phyloP scores from a whole-genome alignment of 2,113 vertebrate species.

The Melospiza melodia region DNA sequence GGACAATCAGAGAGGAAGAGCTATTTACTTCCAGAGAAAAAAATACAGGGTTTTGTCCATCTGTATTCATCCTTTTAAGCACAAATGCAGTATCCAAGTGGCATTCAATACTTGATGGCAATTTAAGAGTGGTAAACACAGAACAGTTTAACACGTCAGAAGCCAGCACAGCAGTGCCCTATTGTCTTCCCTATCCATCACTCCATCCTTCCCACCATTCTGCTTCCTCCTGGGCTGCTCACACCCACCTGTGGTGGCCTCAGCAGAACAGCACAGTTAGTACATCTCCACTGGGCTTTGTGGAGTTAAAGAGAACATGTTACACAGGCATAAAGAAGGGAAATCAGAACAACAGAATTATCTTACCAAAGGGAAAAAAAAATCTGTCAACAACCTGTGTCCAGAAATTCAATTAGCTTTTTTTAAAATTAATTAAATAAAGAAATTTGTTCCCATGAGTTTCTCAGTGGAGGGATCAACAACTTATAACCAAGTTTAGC shows the following conservation, averaged over 20 bases:
- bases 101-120: not conserved
- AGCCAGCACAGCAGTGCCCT: not conserved
- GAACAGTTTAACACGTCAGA: not conserved
- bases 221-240: not conserved
- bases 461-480: not conserved
- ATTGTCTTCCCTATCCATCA: rapidly evolving
- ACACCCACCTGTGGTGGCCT: not conserved
- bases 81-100: not conserved
- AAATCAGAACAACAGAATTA: not conserved
- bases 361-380: not conserved
- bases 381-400: not conserved
- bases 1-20: not conserved
- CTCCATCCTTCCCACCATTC: rapidly evolving
- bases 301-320: not conserved
- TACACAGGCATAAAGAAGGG: not conserved
- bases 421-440: not conserved
- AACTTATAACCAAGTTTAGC: not conserved
- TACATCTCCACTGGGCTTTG: not conserved
- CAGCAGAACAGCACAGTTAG: not conserved
- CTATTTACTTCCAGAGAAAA: not conserved
- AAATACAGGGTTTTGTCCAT: not conserved
- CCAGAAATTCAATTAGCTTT: not conserved
- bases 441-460: not conserved
- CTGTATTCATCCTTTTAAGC: not conserved
- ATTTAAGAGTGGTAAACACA: not conserved